Evolutionary conservation across 2,797 vertebrate genomes (phyloP), one percentile per base, ranked within the genome.

Genomic region (Betta splendens): DNA sequence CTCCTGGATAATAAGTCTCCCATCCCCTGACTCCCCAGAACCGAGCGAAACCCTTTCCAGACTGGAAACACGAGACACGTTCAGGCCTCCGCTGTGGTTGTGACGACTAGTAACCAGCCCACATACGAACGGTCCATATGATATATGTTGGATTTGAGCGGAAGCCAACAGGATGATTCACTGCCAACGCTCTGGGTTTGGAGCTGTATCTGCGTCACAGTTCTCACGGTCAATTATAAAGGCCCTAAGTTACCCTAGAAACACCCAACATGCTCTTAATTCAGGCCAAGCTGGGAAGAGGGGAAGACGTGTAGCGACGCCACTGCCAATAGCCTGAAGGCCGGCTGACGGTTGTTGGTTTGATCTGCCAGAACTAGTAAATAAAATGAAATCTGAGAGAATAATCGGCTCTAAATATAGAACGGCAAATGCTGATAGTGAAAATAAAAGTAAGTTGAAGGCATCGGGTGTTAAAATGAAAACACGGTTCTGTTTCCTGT

Each of bases 301-400:
- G 66, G 66, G 40, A 45, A 62, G 64, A 72, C 40, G 65, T 22
- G 49, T 56, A 55, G 59, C 3, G 31, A 26, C 26, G 32, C 59
- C 28, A 22, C 42, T 77, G 83, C 86, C 83, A 88, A 75, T 56
- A 55, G 65, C 85, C 80, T 61, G 49, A 31, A 72, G 79, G 70
- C 64, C 68, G 51, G 39, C 42, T 36, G 64, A 69, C 52, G 43
- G 54, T 68, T n/a, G 55, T 64, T 49, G 37, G 29, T 17, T 49
- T 72, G 38, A 80, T 71, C 69, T 61, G 18, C 32, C 32, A 58
- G 46, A 31, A 61, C 35, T 26, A 47, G 38, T 13, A 33, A 45
- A 35, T 43, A 52, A 51, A 62, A 32, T 11, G 28, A 36, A 65
- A 51, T 33, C 16, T 31, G 16, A 53, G 25, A 39, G 49, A 31